phyloP scores from a whole-genome alignment of 2,888 invertebrate species.

The Ellobium chinense region DNA sequence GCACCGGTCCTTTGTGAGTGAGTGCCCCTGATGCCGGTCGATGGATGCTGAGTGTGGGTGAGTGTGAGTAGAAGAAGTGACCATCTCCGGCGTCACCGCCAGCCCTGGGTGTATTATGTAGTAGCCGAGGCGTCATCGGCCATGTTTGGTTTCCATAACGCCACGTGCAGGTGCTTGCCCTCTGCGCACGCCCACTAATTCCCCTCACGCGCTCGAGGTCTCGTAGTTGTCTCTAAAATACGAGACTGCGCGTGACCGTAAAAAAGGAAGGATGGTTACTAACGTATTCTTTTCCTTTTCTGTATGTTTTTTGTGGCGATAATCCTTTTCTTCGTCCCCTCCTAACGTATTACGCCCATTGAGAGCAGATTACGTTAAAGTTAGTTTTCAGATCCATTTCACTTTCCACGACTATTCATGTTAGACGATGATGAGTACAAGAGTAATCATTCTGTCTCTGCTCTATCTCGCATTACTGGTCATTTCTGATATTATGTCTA shows the following conservation, averaged over 20 bases:
- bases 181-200: conserved; percentile 30
- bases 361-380: not conserved
- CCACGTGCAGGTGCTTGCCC: conserved; percentile 34
- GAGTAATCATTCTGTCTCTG: too few species aligned
- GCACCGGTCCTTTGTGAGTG: not conserved
- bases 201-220: conserved; percentile 3
- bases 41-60: not conserved
- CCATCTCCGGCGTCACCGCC: not conserved
- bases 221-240: not conserved
- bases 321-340: not conserved
- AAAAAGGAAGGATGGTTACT: not conserved
- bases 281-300: not conserved
- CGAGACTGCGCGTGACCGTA: conserved; percentile 7
- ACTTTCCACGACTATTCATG: too few species aligned
- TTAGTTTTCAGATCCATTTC: not conserved
- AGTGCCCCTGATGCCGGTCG: not conserved
- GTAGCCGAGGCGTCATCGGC: conserved; percentile 24
- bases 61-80: conserved; percentile 15
- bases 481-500: too few species aligned
- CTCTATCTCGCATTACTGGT: too few species aligned
- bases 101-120: conserved; percentile 3
- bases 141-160: conserved; percentile 22
- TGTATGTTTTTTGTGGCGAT: not conserved
- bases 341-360: not conserved
- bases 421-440: too few species aligned